phyloP scores from a whole-genome alignment of 2,113 vertebrate genomes.

The Osmerus mordax region DNA sequence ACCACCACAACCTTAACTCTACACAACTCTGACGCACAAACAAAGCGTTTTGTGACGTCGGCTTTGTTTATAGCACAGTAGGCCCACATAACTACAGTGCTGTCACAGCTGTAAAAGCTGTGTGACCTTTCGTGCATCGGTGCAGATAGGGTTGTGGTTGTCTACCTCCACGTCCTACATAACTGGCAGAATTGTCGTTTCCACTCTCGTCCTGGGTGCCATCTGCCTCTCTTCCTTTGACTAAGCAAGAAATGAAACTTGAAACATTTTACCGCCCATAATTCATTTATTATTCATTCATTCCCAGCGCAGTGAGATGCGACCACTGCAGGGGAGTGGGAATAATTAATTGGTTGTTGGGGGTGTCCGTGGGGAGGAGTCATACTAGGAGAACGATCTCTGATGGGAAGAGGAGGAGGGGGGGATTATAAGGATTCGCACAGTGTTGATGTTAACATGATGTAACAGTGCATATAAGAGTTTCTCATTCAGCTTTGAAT shows the following conservation, averaged over 20 bases:
- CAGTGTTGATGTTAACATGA: neutral
- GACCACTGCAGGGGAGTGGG: neutral
- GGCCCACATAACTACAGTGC: too few species aligned
- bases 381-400: conserved; percentile 20
- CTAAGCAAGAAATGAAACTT: conserved; percentile 42
- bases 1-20: too few species aligned
- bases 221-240: conserved; percentile 24
- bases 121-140: too few species aligned
- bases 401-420: neutral
- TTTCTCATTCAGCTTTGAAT: too few species aligned
- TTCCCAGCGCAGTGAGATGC: conserved; percentile 31
- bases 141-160: too few species aligned
- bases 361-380: conserved; percentile 30
- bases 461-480: too few species aligned
- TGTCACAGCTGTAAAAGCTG: too few species aligned
- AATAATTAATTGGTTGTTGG: conserved; percentile 42
- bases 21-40: too few species aligned
- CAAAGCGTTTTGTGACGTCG: too few species aligned
- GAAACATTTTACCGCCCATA: conserved; percentile 46
- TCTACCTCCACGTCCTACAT: too few species aligned
- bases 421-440: neutral
- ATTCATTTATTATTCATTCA: conserved; percentile 47
- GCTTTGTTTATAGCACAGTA: too few species aligned
- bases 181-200: too few species aligned
- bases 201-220: neutral